A percentile compares a stretch with the other conserved stretches of the same genome.
These are phyloP conservation scores for Biston betularia DNA, from an alignment of 2,888 invertebrate species.

Conservation along the genomic window DNA sequence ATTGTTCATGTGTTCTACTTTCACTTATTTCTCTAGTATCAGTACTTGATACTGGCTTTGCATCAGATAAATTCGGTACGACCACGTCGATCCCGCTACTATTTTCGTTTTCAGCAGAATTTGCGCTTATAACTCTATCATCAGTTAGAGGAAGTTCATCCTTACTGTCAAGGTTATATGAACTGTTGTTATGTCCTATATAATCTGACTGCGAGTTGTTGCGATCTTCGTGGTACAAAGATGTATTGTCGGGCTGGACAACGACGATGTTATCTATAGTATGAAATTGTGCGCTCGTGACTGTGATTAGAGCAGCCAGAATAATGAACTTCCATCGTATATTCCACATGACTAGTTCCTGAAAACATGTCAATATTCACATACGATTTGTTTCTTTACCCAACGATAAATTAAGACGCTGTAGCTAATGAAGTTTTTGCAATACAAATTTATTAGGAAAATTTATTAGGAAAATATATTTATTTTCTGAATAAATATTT, in stretches of 20 bases:
- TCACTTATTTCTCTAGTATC: conserved; percentile 9
- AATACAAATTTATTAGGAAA: too few relatives aligned
- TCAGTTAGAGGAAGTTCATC: neutral
- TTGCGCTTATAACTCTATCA: neutral
- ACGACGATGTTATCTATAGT: conserved; percentile 11
- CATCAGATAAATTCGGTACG: neutral
- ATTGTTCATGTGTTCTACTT: neutral
- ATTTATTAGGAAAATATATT: too few relatives aligned
- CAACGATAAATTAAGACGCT: neutral
- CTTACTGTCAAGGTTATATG: neutral
- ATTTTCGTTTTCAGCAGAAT: neutral
- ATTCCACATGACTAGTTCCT: conserved; percentile 44
- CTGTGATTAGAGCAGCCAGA: conserved; percentile 41
- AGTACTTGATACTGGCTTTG: neutral
- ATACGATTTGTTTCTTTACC: neutral
- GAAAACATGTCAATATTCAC: conserved; percentile 28
- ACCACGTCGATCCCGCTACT: neutral
- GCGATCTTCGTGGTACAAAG: neutral
- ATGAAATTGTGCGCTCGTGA: conserved; percentile 32
- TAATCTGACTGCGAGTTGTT: neutral
- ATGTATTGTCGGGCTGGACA: conserved; percentile 3
- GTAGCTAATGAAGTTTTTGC: too few relatives aligned
- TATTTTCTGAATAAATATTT: too few relatives aligned
- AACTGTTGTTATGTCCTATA: neutral
- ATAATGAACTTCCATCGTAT: conserved; percentile 54